Base-by-base conservation (phyloP, 2,113 vertebrate species). In the Gymnocephalus cernua region DNA sequence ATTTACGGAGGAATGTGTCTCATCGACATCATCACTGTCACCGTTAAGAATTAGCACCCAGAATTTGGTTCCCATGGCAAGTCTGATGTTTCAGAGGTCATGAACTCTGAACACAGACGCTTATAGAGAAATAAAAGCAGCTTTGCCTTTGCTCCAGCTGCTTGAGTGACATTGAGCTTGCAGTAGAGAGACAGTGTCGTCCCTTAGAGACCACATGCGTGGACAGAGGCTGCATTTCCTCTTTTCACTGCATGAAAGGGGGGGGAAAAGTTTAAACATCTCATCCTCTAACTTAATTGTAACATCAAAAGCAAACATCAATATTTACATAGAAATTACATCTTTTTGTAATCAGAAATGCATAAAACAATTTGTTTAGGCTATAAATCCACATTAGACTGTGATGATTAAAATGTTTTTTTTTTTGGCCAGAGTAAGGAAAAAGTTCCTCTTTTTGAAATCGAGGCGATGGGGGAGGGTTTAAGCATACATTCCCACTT, bases 161-260 rank as follows among this genome's bases (percentile, higher is more conserved):
- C 71, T 54, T 91, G 92, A 92, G 81, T 88, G 92, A 93, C 90
- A 63, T 32, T 89, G 88, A 90, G 86, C 78, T 69, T 87, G 63
- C 78, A 4, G 84, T 19, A 23, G 68, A 78, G 65, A 85, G 86
- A 90, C 84, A 88, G 88, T 44, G 54, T 67, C 32, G 32, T 82
- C 63, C 79, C 81, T 70, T 4, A 15, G 81, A 88, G 86, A 89
- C 69, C 53, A 41, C 29, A 45, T 56, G 29, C 48, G 67, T 35
- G 38, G 56, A 82, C 57, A 45, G 11, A 62, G 29, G 68, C 53
- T 45, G 16, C 44, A 53, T 75, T 72, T 21, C 53, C 48, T 16
- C 57, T 84, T 85, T 83, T 66, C 35, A 25, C 64, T 74, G 41
- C 41, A 41, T 50, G 45, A 27, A 62, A 58, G 21, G 19, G n/a